Percentiles rank a stretch among this genome's conserved stretches.
phyloP scores from a whole-genome alignment of 1,140 invertebrate genomes.

The Sinella curviseta region DNA sequence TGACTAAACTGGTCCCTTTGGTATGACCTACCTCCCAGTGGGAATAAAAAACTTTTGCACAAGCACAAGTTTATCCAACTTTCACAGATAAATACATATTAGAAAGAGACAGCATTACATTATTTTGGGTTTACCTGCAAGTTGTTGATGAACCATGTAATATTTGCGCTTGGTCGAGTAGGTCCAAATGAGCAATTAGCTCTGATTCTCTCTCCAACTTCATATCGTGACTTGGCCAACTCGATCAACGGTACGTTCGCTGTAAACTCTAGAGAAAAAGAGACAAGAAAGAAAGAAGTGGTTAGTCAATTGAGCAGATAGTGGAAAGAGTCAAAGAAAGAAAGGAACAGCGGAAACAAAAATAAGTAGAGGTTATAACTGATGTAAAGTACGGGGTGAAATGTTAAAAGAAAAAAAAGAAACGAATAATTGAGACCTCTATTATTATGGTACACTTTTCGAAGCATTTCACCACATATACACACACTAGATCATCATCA shows the following conservation, averaged over 20 bases:
- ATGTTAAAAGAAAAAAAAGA: neutral
- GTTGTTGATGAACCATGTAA: conserved; percentile 49
- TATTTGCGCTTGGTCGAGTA: conserved; percentile 47
- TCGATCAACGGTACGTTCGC: conserved; percentile 47
- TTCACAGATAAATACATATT: too few species aligned
- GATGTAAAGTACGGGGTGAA: neutral
- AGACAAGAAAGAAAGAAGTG: neutral
- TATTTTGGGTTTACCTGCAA: conserved; percentile 47
- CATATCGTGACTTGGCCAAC: conserved; percentile 45
- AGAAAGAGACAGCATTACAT: too few species aligned
- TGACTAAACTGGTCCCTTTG: neutral
- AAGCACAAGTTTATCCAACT: too few species aligned
- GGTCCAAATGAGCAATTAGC: conserved; percentile 51
- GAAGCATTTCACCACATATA: too few species aligned
- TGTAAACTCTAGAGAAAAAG: conserved; percentile 43
- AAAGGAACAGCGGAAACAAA: neutral
- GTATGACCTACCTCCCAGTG: too few species aligned
- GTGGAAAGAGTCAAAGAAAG: neutral
- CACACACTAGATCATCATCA: too few species aligned
- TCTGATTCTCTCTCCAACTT: conserved; percentile 50
- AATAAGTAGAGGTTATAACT: neutral
- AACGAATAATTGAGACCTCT: conserved; percentile 3
- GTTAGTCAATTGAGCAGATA: neutral
- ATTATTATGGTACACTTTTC: neutral
- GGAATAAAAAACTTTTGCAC: too few species aligned